These are phyloP conservation scores for Odontamblyopus lacepedii DNA, from an alignment of 2,797 vertebrate species.

Conservation along the genomic window DNA sequence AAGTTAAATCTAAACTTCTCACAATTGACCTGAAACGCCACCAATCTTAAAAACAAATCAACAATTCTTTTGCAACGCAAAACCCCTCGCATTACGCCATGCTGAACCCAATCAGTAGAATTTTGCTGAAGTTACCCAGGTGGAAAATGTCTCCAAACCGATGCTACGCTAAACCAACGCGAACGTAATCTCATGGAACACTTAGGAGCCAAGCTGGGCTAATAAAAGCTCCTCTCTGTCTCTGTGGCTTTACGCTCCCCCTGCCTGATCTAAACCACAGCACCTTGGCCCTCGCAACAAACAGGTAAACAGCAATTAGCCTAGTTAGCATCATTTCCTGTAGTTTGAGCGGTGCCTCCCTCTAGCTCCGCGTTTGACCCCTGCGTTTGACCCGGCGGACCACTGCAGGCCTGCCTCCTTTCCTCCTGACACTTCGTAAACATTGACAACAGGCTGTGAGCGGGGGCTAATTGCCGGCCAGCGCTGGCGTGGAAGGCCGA, in stretches of 20 bases:
- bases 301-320: constrained; percentile 37
- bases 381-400: constrained; percentile 48
- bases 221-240: background rate
- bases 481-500: constrained; percentile 32
- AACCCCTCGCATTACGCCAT: background rate
- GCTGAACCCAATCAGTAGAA: background rate
- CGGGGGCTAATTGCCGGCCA: constrained; percentile 51
- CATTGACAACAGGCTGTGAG: constrained; percentile 67
- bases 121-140: background rate
- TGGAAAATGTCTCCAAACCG: constrained; percentile 3
- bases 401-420: constrained; percentile 54
- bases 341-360: constrained; percentile 37
- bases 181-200: background rate
- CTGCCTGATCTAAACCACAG: constrained; percentile 12
- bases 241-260: background rate
- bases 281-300: constrained; percentile 13
- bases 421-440: constrained; percentile 68
- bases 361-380: constrained; percentile 47
- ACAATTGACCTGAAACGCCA: too few relatives aligned
- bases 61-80: background rate
- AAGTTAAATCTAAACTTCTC: too few relatives aligned
- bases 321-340: constrained; percentile 53
- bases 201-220: constrained; percentile 5
- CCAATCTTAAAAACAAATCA: background rate
- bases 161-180: background rate